Conservation (phyloP, 1,140 invertebrate genomes). For the honey bee (Apis mellifera) region DNA sequence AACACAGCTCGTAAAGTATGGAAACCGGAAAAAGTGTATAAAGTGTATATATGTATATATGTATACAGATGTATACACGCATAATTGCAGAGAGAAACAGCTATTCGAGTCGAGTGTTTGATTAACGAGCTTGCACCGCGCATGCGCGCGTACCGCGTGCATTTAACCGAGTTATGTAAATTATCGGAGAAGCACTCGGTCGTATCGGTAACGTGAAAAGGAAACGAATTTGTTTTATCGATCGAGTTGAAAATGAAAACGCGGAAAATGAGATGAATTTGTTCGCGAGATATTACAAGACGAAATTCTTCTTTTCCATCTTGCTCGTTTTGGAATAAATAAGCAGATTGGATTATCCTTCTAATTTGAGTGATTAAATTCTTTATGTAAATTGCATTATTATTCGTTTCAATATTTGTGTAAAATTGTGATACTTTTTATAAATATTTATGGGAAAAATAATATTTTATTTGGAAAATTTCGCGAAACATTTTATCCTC, state of each 20-base stretch:
- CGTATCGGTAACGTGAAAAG: not conserved
- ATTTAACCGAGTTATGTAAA: slow-evolving; percentile 7
- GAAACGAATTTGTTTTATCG: not conserved
- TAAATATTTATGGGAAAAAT: not conserved
- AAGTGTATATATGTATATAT: not conserved
- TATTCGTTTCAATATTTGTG: not conserved
- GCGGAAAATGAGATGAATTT: not conserved
- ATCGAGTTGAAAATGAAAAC: not conserved
- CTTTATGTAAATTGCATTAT: not conserved
- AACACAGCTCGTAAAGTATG: not conserved
- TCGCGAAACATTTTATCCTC: not conserved
- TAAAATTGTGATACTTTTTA: not conserved
- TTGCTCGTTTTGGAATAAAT: not conserved
- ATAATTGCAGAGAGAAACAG: not conserved
- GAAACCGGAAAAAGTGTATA: not conserved
- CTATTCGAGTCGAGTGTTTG: slow-evolving; percentile 13
- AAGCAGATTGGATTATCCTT: not conserved
- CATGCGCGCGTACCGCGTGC: not conserved
- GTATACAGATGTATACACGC: not conserved
- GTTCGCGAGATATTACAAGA: not conserved
- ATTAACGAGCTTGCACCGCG: slow-evolving; percentile 9
- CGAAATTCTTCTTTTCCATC: not conserved
- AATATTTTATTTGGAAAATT: not conserved
- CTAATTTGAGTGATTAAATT: not conserved
- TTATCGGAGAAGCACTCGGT: not conserved